phyloP scores from a whole-genome alignment of 2,797 vertebrate genomes.

The Peromyscus attwateri region DNA sequence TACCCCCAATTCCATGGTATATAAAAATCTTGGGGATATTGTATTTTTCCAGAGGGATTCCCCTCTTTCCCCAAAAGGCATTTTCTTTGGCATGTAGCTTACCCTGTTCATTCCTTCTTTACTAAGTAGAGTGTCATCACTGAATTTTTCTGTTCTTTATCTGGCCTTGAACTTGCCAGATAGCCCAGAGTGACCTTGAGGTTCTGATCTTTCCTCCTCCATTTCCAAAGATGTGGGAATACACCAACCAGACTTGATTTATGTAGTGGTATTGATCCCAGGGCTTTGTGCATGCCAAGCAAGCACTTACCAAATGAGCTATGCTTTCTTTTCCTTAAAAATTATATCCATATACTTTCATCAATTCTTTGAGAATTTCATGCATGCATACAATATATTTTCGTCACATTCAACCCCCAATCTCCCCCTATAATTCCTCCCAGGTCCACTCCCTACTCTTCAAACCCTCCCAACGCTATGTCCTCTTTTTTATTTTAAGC shows the following conservation, averaged over 20 bases:
- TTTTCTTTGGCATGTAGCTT: neutral
- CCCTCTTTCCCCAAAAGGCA: neutral
- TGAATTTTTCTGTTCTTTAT: neutral
- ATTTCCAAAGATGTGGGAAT: neutral
- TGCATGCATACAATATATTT: neutral
- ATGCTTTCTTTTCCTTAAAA: neutral
- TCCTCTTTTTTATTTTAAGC: neutral
- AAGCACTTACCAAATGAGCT: neutral
- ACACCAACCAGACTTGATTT: neutral
- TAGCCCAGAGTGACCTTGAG: neutral
- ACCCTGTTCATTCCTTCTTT: neutral
- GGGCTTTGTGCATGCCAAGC: neutral
- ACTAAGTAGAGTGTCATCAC: neutral
- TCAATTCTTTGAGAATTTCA: neutral
- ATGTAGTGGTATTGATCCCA: neutral
- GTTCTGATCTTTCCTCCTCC: neutral
- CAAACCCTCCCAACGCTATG: neutral
- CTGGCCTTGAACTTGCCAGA: neutral
- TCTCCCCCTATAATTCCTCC: neutral
- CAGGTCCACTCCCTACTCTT: neutral
- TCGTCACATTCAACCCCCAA: neutral
- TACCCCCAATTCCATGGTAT: no score
- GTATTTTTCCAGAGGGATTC: neutral
- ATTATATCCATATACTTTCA: neutral
- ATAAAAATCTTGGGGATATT: neutral